phyloP scores from a whole-genome alignment of 1,140 invertebrate genomes.

The Bathynomus jamesi region DNA sequence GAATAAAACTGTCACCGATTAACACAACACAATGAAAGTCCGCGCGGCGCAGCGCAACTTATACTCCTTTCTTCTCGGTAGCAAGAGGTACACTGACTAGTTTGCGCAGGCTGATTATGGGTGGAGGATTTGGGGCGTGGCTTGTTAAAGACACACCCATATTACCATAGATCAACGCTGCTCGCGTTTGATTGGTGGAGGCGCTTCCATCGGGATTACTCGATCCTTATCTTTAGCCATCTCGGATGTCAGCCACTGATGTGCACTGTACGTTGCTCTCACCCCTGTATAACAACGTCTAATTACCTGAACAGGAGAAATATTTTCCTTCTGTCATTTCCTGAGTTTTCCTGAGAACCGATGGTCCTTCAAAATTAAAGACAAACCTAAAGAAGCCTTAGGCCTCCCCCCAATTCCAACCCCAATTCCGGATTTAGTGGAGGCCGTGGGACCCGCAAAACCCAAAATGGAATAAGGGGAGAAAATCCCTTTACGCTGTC shows the following conservation, averaged over 20 bases:
- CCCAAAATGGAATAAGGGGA: not conserved
- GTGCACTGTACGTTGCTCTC: not conserved
- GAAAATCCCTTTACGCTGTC: not conserved
- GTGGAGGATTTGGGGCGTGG: not conserved
- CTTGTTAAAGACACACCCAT: not conserved
- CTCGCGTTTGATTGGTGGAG: not conserved
- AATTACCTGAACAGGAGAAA: not conserved
- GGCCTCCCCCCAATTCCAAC: not conserved
- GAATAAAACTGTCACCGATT: not conserved
- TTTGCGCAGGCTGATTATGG: not conserved
- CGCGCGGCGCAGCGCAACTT: not conserved
- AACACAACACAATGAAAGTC: not conserved
- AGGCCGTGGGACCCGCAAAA: not conserved
- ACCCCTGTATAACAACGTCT: constrained; percentile 1
- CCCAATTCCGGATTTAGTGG: not conserved
- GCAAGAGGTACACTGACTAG: not conserved
- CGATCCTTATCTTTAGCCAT: not conserved
- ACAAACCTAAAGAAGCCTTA: not conserved
- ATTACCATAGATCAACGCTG: not conserved
- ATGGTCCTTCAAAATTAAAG: not conserved
- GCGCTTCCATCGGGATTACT: not conserved
- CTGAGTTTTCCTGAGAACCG: not conserved
- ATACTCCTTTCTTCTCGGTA: not conserved
- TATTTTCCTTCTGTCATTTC: constrained; percentile 1
- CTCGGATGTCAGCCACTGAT: not conserved